Percentiles rank a stretch among this genome's conserved stretches.
These are phyloP conservation scores for Malthinus flaveolus DNA, from an alignment of 2,888 invertebrate species.

Conservation along the genomic window DNA sequence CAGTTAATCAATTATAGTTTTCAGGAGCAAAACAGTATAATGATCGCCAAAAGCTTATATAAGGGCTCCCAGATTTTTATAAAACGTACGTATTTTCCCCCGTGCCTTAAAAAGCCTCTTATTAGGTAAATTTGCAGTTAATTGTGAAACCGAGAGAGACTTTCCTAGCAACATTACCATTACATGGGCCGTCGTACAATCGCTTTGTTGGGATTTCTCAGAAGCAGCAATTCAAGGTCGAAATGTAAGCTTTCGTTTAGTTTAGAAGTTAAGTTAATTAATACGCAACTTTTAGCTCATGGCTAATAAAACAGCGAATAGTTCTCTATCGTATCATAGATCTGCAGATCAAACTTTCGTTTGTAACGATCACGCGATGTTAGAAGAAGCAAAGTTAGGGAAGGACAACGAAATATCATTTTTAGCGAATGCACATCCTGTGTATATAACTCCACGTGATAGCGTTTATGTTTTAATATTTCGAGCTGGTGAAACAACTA, in stretches of 20 bases:
- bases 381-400: conserved; percentile 40
- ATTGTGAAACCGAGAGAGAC: conserved; percentile 27
- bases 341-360: conserved; percentile 37
- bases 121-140: conserved; percentile 39
- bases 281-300: conserved; percentile 29
- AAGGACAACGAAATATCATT: conserved; percentile 41
- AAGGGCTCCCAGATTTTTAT: conserved; percentile 72
- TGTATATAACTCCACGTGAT: conserved; percentile 65
- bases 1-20: conserved; percentile 30
- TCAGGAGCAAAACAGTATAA: conserved; percentile 57
- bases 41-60: conserved; percentile 67
- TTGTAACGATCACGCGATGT: conserved; percentile 49
- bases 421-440: conserved; percentile 45
- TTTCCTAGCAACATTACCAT: conserved; percentile 53
- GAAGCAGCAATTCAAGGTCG: conserved; percentile 44
- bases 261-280: neutral
- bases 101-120: neutral
- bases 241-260: conserved; percentile 40
- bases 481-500: conserved; percentile 53
- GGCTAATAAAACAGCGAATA: conserved; percentile 26
- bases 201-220: conserved; percentile 61
- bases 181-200: conserved; percentile 59
- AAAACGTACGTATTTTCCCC: conserved; percentile 59
- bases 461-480: conserved; percentile 72
- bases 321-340: conserved; percentile 23